Conservation (phyloP, 2,888 invertebrate species). For the Drosophila vallismaia region DNA sequence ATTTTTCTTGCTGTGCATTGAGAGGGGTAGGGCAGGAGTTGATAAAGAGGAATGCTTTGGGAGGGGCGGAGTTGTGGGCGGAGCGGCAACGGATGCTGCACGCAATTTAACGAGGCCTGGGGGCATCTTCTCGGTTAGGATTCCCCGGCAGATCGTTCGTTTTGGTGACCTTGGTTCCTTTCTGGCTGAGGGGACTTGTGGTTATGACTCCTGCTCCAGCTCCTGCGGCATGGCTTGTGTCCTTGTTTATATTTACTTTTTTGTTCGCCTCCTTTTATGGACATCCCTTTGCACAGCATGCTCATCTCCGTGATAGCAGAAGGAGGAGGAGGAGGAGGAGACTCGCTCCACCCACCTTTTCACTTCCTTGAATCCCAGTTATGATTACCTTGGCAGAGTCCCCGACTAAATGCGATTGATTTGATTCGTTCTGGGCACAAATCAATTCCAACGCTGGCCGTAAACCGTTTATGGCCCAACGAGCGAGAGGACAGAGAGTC, state of each 20-base stretch:
- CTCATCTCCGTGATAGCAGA: slow-evolving; percentile 31
- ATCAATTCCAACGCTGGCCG: slow-evolving; percentile 64
- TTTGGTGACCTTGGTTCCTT: slow-evolving; percentile 26
- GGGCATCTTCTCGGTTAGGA: slow-evolving; percentile 43
- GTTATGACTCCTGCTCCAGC: not conserved
- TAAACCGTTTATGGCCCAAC: slow-evolving; percentile 63
- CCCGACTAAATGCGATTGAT: slow-evolving; percentile 58
- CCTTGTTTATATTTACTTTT: slow-evolving; percentile 8
- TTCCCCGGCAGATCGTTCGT: slow-evolving; percentile 11
- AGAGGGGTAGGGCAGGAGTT: not conserved
- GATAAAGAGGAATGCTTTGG: not conserved
- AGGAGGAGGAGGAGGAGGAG: not conserved
- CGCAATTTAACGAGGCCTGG: slow-evolving; percentile 62
- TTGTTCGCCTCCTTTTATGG: slow-evolving; percentile 29
- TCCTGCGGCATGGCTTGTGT: slow-evolving; percentile 11
- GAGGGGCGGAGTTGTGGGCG: not conserved
- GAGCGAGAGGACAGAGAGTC: slow-evolving; percentile 8
- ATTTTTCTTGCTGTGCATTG: slow-evolving; percentile 4
- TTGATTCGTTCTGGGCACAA: slow-evolving; percentile 58
- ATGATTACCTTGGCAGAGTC: slow-evolving; percentile 56
- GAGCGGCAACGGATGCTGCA: slow-evolving; percentile 42
- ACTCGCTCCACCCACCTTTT: not conserved
- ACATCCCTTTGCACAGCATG: slow-evolving; percentile 20
- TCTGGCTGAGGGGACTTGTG: not conserved
- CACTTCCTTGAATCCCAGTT: slow-evolving; percentile 22